Percentiles rank a stretch among this genome's conserved stretches.
Evolutionary conservation across 2,888 invertebrate genomes (phyloP).

Genomic region (Leistus spinibarbis): DNA sequence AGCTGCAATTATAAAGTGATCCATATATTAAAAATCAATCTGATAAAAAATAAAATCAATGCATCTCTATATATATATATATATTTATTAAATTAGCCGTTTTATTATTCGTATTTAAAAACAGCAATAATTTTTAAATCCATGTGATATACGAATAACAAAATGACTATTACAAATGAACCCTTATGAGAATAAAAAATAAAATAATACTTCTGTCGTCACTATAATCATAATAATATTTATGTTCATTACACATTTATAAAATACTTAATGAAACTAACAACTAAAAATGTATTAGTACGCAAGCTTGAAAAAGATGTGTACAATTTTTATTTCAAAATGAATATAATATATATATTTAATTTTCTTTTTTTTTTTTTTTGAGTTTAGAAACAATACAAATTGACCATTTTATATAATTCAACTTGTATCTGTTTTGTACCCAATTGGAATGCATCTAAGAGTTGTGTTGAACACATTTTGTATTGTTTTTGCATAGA

Average conservation of each 20-base stretch:
- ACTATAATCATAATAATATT: slow-evolving; percentile 22
- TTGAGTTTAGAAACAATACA: neutral
- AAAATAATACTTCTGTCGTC: slow-evolving; percentile 38
- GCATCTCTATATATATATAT: neutral
- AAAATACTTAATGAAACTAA: slow-evolving; percentile 41
- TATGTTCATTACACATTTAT: slow-evolving; percentile 41
- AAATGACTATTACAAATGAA: slow-evolving; percentile 20
- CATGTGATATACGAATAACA: neutral
- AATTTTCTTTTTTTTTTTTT: no score
- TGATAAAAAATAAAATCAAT: slow-evolving; percentile 38
- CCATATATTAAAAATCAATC: slow-evolving; percentile 33
- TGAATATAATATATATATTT: no score
- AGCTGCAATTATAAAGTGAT: slow-evolving; percentile 46
- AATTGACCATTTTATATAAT: neutral
- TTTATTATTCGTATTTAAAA: slow-evolving; percentile 12
- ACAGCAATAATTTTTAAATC: neutral
- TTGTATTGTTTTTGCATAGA: slow-evolving; percentile 5
- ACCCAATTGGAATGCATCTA: slow-evolving; percentile 29
- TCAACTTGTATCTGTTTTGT: slow-evolving; percentile 10
- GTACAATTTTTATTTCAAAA: slow-evolving; percentile 18
- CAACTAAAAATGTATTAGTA: slow-evolving; percentile 43
- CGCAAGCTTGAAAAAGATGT: slow-evolving; percentile 43
- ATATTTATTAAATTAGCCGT: neutral
- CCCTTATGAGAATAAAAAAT: slow-evolving; percentile 9
- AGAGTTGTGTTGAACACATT: slow-evolving; percentile 32